A percentile compares a stretch with the other conserved stretches of the same genome.
phyloP scores from a whole-genome alignment of 2,888 invertebrate species.

The Gordius sp. region DNA sequence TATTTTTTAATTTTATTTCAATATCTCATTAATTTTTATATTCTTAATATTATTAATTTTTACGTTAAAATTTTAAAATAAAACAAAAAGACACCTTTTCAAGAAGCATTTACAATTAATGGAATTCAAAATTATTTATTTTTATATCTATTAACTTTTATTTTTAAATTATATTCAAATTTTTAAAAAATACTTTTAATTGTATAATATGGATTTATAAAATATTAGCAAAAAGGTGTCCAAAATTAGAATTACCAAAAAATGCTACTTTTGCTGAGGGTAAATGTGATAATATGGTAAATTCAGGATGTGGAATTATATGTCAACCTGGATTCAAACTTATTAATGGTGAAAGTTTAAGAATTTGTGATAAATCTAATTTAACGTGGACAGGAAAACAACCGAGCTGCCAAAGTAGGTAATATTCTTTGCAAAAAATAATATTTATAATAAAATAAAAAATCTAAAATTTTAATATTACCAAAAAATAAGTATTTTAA shows the following conservation, averaged over 20 bases:
- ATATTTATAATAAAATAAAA: background rate
- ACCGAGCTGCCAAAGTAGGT: background rate
- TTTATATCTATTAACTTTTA: background rate
- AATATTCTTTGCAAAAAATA: background rate
- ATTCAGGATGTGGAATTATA: background rate
- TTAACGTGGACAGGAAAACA: background rate
- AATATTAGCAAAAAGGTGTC: background rate
- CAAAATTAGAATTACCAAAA: background rate
- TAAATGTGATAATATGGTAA: background rate
- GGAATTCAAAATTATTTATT: background rate
- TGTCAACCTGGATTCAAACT: slow-evolving; percentile 1
- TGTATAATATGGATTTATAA: no score
- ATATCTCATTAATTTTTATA: background rate
- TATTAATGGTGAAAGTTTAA: background rate
- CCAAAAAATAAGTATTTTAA: no score
- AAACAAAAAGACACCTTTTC: background rate
- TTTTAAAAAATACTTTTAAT: no score
- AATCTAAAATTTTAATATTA: background rate
- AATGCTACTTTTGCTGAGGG: background rate
- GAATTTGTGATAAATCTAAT: background rate
- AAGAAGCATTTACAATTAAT: background rate
- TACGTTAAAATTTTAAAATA: background rate
- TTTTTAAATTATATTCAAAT: no score
- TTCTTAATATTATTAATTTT: background rate
- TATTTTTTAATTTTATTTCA: background rate